phyloP scores from a whole-genome alignment of 2,888 invertebrate species.

The Acleris laterana region DNA sequence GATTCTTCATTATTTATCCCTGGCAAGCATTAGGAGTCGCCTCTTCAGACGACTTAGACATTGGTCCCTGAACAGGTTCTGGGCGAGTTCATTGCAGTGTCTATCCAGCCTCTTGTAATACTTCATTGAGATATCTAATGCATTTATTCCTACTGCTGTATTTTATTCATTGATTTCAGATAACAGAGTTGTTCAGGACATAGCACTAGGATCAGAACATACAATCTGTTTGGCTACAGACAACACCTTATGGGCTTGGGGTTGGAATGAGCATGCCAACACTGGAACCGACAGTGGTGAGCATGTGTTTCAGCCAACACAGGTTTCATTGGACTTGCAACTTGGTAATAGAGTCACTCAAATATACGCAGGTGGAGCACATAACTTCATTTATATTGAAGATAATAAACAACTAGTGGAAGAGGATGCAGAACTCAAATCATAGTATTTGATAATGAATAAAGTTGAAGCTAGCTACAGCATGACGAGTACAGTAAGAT shows the following conservation, averaged over 20 bases:
- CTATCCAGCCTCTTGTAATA: too few relatives aligned
- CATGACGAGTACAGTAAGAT: background rate
- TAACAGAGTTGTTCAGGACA: conserved; percentile 77
- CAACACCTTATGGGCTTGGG: conserved; percentile 90
- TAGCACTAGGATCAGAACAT: conserved; percentile 92
- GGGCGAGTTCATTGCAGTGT: too few relatives aligned
- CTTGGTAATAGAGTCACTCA: conserved; percentile 52
- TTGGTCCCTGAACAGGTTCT: too few relatives aligned
- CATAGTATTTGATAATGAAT: background rate
- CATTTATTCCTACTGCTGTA: conserved; percentile 37
- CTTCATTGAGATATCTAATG: too few relatives aligned
- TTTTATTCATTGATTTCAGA: conserved; percentile 60
- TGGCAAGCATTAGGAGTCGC: too few relatives aligned
- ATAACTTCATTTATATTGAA: conserved; percentile 69
- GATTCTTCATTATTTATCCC: too few relatives aligned
- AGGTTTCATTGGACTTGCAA: conserved; percentile 56
- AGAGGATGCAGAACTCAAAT: background rate
- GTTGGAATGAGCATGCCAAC: conserved; percentile 96
- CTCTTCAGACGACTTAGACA: too few relatives aligned
- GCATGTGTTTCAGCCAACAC: conserved; percentile 60
- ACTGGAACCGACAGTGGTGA: conserved; percentile 86
- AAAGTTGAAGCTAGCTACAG: too few relatives aligned
- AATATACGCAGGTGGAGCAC: conserved; percentile 75
- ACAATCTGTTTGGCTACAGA: conserved; percentile 87
- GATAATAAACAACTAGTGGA: conserved; percentile 31